Evolutionary conservation across 1,140 invertebrate species (phyloP).

Genomic region (Drosophila gunungcola): DNA sequence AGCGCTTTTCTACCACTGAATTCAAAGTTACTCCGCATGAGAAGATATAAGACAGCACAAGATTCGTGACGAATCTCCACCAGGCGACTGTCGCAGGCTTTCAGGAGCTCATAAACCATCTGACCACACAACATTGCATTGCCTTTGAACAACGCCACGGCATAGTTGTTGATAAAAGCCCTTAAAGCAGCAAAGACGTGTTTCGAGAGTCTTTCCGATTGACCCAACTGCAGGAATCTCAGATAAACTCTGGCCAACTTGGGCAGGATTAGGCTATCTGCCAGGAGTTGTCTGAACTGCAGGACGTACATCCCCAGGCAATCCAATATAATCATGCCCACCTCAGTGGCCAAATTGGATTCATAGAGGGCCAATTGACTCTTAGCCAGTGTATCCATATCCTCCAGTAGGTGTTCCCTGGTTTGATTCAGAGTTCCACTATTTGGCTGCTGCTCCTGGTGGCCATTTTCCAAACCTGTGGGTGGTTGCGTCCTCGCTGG

Average conservation of each 20-base stretch:
- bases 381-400: slow-evolving; percentile 75
- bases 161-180: slow-evolving; percentile 96
- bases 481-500: slow-evolving; percentile 54
- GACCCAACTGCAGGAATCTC: slow-evolving; percentile 93
- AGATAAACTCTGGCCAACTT: slow-evolving; percentile 93
- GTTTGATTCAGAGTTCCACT: slow-evolving; percentile 86
- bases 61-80: slow-evolving; percentile 93
- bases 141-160: slow-evolving; percentile 92
- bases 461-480: slow-evolving; percentile 86
- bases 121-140: slow-evolving; percentile 93
- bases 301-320: slow-evolving; percentile 93
- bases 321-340: slow-evolving; percentile 94
- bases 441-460: slow-evolving; percentile 87
- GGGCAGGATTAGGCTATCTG: slow-evolving; percentile 91
- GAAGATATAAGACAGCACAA: slow-evolving; percentile 94
- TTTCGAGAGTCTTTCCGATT: slow-evolving; percentile 94
- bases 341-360: slow-evolving; percentile 95
- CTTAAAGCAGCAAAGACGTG: slow-evolving; percentile 96
- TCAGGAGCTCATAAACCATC: slow-evolving; percentile 92
- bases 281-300: slow-evolving; percentile 89
- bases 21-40: slow-evolving; percentile 97
- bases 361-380: slow-evolving; percentile 87
- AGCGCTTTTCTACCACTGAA: slow-evolving; percentile 92
- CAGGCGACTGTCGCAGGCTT: slow-evolving; percentile 92
- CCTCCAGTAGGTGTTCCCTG: slow-evolving; percentile 86